These are phyloP conservation scores for Drosophila tani DNA, from an alignment of 1,140 invertebrate genomes.

Conservation along the genomic window DNA sequence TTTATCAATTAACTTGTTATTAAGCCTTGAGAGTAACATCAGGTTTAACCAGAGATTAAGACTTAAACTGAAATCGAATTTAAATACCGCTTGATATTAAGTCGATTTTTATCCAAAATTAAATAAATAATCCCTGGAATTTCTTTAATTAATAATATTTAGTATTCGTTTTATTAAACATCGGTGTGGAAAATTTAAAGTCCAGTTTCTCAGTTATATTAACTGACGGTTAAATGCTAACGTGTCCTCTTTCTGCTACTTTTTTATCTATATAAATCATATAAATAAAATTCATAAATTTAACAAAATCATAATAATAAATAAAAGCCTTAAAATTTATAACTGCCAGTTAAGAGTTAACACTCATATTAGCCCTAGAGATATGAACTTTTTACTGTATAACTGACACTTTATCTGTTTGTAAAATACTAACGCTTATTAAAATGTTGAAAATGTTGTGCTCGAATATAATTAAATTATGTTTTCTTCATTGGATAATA, in stretches of 20 bases:
- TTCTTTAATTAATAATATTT: neutral
- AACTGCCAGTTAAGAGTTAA: neutral
- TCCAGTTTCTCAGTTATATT: neutral
- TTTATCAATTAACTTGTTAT: neutral
- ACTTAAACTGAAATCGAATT: too few species aligned
- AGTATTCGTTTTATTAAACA: neutral
- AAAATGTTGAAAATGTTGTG: neutral
- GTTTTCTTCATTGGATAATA: constrained; percentile 4
- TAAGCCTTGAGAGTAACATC: neutral
- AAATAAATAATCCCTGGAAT: too few species aligned
- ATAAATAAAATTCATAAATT: too few species aligned
- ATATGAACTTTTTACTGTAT: neutral
- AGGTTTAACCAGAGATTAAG: neutral
- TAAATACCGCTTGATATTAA: too few species aligned
- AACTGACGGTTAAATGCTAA: too few species aligned
- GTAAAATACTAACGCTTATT: neutral
- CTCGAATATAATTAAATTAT: neutral
- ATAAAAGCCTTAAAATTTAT: fast-evolving
- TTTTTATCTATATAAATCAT: neutral
- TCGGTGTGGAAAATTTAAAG: too few species aligned
- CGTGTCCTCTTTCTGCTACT: too few species aligned
- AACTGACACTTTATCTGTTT: too few species aligned
- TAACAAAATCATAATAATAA: neutral
- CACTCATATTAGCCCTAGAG: too few species aligned
- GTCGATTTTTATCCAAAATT: too few species aligned